Evolutionary conservation across 2,888 invertebrate species (phyloP).

Genomic region (Disparrhopalites patrizii): DNA sequence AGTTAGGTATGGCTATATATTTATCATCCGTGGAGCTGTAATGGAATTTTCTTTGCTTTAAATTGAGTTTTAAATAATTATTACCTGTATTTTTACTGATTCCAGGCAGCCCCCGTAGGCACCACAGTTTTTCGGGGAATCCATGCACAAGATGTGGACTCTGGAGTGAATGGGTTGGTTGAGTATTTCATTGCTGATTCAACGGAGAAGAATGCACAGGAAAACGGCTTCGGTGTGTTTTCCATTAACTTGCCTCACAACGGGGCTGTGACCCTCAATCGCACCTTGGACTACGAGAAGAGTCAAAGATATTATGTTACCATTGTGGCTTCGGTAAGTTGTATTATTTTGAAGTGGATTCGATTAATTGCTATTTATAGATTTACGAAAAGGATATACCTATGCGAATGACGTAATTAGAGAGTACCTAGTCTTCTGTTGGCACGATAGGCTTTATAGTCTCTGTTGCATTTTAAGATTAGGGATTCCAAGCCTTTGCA

Average conservation of each 20-base stretch:
- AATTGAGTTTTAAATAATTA: not conserved
- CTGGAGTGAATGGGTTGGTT: constrained; percentile 80
- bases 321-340: constrained; percentile 79
- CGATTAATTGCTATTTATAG: too few species aligned
- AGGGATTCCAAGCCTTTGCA: too few species aligned
- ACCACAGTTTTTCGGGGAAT: constrained; percentile 79
- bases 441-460: too few species aligned
- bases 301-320: constrained; percentile 82
- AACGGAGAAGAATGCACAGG: constrained; percentile 60
- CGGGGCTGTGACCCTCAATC: constrained; percentile 80
- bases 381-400: too few species aligned
- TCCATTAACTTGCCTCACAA: constrained; percentile 82
- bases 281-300: constrained; percentile 81
- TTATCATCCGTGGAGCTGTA: too few species aligned
- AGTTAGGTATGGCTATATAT: not conserved
- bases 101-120: constrained; percentile 79
- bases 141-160: constrained; percentile 74
- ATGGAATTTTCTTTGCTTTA: too few species aligned
- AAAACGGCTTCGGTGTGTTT: constrained; percentile 78
- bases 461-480: too few species aligned
- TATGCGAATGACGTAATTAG: too few species aligned
- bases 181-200: constrained; percentile 75
- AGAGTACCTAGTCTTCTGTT: too few species aligned
- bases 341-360: too few species aligned
- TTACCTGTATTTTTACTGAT: too few species aligned